These are phyloP conservation scores for Chaetodon auriga DNA, from an alignment of 2,113 vertebrate genomes.

Conservation along the genomic window DNA sequence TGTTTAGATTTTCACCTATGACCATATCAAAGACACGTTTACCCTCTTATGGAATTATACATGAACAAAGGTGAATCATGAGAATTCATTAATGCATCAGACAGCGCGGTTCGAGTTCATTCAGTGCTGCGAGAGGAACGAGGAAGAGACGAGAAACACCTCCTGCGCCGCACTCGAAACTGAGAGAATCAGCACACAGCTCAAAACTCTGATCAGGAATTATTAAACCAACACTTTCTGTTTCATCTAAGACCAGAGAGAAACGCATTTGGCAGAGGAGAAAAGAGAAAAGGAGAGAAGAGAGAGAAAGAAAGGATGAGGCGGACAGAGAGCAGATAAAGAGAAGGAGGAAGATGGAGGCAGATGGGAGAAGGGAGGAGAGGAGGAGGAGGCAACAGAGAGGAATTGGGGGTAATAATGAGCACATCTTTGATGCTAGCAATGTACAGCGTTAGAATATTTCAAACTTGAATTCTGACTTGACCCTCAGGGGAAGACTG, in stretches of 20 bases:
- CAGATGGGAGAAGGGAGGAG: slow-evolving; percentile 40
- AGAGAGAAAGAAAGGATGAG: slow-evolving; percentile 14
- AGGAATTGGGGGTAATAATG: slow-evolving; percentile 50
- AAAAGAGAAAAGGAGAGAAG: slow-evolving; percentile 26
- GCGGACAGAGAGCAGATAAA: slow-evolving; percentile 27
- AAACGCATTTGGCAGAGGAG: slow-evolving; percentile 68
- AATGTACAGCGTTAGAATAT: slow-evolving; percentile 61
- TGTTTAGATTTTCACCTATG: slow-evolving; percentile 19
- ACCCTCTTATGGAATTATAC: slow-evolving; percentile 3
- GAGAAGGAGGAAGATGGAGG: slow-evolving; percentile 41
- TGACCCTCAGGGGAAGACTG: slow-evolving; percentile 58
- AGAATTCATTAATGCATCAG: slow-evolving; percentile 41
- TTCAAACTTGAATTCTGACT: slow-evolving; percentile 61
- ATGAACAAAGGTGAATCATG: slow-evolving; percentile 15
- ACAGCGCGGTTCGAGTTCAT: slow-evolving; percentile 23
- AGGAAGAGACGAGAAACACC: slow-evolving; percentile 30
- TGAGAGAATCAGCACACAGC: slow-evolving; percentile 27
- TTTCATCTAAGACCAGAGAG: slow-evolving; percentile 78
- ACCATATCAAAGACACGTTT: slow-evolving; percentile 22
- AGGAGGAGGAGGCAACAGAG: slow-evolving; percentile 25
- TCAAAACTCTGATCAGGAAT: slow-evolving; percentile 68
- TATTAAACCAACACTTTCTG: slow-evolving; percentile 73
- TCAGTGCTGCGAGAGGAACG: slow-evolving; percentile 1
- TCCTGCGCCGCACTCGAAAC: slow-evolving; percentile 27
- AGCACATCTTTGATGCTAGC: slow-evolving; percentile 72